These are phyloP conservation scores for Eristalis intricaria DNA, from an alignment of 2,888 invertebrate species.

Conservation along the genomic window DNA sequence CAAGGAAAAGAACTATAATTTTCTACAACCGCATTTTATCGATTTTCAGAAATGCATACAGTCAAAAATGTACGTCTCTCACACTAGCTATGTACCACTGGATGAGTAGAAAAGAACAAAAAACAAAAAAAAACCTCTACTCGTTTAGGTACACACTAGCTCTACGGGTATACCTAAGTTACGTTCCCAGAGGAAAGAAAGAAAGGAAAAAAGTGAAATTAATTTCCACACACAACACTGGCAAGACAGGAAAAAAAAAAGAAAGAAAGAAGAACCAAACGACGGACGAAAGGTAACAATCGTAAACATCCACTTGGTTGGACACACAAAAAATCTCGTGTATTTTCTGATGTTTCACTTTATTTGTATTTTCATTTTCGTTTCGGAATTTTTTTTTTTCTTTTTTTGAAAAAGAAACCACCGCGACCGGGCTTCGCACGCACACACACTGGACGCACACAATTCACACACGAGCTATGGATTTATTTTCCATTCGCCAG, in stretches of 20 bases:
- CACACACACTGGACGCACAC: constrained; percentile 2
- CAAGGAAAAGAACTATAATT: constrained; percentile 13
- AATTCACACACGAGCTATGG: constrained; percentile 3
- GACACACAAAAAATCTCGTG: not conserved
- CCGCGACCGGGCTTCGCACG: constrained; percentile 7
- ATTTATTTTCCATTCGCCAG: not conserved
- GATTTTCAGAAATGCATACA: constrained; percentile 72
- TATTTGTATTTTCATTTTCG: constrained; percentile 5
- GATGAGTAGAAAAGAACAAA: constrained; percentile 27
- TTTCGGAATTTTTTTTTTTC: not conserved
- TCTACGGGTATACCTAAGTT: constrained; percentile 12
- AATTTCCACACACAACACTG: not conserved
- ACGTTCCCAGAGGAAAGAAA: constrained; percentile 6
- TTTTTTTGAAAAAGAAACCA: not conserved
- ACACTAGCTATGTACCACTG: constrained; percentile 56
- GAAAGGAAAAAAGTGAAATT: not conserved
- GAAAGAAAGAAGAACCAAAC: not conserved
- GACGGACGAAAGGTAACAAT: not conserved
- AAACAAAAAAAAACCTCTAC: constrained; percentile 4
- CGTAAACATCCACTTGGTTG: constrained; percentile 31
- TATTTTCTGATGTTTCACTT: constrained; percentile 5
- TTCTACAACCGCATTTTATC: constrained; percentile 70
- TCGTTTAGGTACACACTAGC: constrained; percentile 62
- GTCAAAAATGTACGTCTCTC: constrained; percentile 50
- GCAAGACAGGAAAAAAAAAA: not conserved